Evolutionary conservation across 2,888 invertebrate genomes (phyloP).

Genomic region (Yponomeuta evonymella): DNA sequence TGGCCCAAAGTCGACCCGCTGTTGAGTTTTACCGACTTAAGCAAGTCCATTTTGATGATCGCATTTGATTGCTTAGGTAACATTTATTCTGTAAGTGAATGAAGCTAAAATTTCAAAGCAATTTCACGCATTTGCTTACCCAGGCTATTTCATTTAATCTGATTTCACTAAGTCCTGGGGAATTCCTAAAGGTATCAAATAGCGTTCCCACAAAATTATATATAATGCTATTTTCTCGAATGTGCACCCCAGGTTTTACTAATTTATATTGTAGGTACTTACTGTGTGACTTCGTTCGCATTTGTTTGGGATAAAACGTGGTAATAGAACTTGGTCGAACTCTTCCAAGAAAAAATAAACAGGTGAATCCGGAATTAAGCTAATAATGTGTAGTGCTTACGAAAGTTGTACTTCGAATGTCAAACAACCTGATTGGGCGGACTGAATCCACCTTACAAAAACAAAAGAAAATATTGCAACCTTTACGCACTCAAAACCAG

Average conservation of each 20-base stretch:
- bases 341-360: too few relatives aligned
- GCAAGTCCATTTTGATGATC: neutral
- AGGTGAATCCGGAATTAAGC: too few relatives aligned
- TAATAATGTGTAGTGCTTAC: too few relatives aligned
- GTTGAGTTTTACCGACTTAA: too few relatives aligned
- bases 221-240: neutral
- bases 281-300: too few relatives aligned
- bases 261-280: too few relatives aligned
- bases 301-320: too few relatives aligned
- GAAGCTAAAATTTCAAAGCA: neutral
- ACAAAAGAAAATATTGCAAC: neutral
- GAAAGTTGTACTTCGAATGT: too few relatives aligned
- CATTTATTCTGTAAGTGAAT: neutral
- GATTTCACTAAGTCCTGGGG: neutral
- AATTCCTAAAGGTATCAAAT: neutral
- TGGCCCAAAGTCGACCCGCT: too few relatives aligned
- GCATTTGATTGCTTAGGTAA: neutral
- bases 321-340: too few relatives aligned
- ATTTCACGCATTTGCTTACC: neutral
- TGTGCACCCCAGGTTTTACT: neutral
- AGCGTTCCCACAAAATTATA: neutral
- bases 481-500: constrained; percentile 25
- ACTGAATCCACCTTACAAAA: neutral
- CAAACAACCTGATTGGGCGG: too few relatives aligned
- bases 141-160: neutral